phyloP scores from a whole-genome alignment of 2,113 vertebrate genomes.

The Trochalopteron elliotii region DNA sequence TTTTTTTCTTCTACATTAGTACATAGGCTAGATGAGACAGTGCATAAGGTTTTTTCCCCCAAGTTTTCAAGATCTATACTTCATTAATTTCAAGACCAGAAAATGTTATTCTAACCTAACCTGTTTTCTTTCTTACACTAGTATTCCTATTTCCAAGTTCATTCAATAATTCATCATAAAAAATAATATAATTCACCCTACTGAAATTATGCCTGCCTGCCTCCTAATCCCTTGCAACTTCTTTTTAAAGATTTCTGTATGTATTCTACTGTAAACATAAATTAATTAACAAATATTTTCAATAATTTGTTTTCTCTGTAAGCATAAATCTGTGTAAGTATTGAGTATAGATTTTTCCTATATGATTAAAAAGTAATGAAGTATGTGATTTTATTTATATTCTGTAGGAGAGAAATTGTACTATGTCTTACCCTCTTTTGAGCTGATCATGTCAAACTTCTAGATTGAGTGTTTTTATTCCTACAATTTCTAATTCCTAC shows the following conservation, averaged over 20 bases:
- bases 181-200: too few species aligned
- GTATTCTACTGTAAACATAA: background rate
- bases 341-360: background rate
- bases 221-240: background rate
- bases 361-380: background rate
- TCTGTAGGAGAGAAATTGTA: background rate
- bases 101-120: background rate
- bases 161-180: background rate
- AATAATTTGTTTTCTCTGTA: background rate
- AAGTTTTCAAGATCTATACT: background rate
- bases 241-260: background rate
- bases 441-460: background rate
- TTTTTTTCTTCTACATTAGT: background rate
- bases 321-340: background rate
- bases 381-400: background rate
- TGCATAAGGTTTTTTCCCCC: background rate
- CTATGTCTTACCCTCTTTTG: background rate
- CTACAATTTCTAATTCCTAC: background rate
- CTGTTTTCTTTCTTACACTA: background rate
- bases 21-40: background rate
- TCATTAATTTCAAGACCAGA: background rate
- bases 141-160: background rate
- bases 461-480: background rate
- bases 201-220: background rate
- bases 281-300: background rate